A percentile compares a stretch with the other conserved stretches of the same genome.
phyloP scores from a whole-genome alignment of 2,113 vertebrate genomes.

The Onychostoma macrolepis region DNA sequence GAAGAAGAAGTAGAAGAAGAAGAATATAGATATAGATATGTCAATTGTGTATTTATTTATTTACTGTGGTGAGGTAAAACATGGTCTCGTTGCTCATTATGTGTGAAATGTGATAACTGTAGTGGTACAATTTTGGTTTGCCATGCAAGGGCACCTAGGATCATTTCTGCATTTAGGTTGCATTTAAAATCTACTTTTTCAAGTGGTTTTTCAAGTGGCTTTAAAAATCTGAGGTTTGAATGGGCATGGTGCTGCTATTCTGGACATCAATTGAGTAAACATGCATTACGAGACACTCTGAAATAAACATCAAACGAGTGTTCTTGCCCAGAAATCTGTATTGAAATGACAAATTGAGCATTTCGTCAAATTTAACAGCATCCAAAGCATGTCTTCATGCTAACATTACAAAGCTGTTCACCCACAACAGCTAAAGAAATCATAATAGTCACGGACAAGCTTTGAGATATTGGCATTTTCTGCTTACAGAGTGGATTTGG shows the following conservation, averaged over 20 bases:
- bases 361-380: not conserved
- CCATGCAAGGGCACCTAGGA: not conserved
- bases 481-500: conserved; percentile 19
- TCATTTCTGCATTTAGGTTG: not conserved
- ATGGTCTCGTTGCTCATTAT: not conserved
- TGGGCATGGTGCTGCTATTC: not conserved
- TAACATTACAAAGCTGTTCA: not conserved
- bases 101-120: not conserved
- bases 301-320: conserved; percentile 14
- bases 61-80: not conserved
- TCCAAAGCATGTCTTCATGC: not conserved
- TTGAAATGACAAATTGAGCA: not conserved
- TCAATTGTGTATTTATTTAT: not conserved
- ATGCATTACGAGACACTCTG: not conserved
- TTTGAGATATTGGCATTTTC: not conserved
- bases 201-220: not conserved
- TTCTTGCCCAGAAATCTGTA: not conserved
- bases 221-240: not conserved
- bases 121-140: not conserved
- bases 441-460: not conserved
- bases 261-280: not conserved
- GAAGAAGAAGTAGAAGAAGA: not conserved
- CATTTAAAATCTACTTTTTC: not conserved
- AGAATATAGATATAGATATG: not conserved
- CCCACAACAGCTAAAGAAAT: not conserved